Evolutionary conservation across 2,797 vertebrate species (phyloP).

Genomic region (Mycteria americana): DNA sequence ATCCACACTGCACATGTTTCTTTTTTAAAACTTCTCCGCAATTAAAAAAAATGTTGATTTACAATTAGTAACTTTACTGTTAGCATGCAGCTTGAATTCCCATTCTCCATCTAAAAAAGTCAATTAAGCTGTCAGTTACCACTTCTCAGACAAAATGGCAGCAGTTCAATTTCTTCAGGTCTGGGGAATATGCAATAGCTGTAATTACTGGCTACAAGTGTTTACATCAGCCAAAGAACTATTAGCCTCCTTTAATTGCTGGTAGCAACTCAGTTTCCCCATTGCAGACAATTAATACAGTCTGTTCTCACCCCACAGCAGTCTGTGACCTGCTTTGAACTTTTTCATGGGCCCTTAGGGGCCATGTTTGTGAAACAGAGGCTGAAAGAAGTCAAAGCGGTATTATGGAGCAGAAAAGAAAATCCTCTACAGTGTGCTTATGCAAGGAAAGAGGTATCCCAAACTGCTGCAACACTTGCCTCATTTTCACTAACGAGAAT

Average conservation of each 20-base stretch:
- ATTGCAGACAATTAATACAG: constrained; percentile 50
- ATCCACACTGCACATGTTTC: not conserved
- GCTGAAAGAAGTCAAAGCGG: not conserved
- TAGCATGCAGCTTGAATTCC: constrained; percentile 32
- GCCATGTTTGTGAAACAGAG: not conserved
- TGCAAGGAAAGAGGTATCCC: not conserved
- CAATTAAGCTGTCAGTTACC: constrained; percentile 60
- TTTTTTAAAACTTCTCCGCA: not conserved
- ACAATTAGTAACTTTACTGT: constrained; percentile 41
- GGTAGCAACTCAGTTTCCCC: constrained; percentile 47
- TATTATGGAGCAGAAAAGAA: not conserved
- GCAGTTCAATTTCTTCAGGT: constrained; percentile 55
- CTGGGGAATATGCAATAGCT: constrained; percentile 50
- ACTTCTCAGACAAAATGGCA: constrained; percentile 62
- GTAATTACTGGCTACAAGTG: constrained; percentile 59
- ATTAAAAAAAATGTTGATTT: constrained; percentile 37
- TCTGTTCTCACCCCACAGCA: constrained; percentile 51
- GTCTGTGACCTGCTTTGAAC: constrained; percentile 47
- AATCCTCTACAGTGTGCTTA: not conserved
- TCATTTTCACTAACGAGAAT: not conserved
- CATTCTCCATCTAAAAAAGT: constrained; percentile 48
- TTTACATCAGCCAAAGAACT: constrained; percentile 49
- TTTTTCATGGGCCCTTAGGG: constrained; percentile 8
- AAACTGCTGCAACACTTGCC: not conserved
- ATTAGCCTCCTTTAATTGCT: constrained; percentile 62